Conservation (phyloP, 2,888 invertebrate genomes). For the Athalia rosae region DNA sequence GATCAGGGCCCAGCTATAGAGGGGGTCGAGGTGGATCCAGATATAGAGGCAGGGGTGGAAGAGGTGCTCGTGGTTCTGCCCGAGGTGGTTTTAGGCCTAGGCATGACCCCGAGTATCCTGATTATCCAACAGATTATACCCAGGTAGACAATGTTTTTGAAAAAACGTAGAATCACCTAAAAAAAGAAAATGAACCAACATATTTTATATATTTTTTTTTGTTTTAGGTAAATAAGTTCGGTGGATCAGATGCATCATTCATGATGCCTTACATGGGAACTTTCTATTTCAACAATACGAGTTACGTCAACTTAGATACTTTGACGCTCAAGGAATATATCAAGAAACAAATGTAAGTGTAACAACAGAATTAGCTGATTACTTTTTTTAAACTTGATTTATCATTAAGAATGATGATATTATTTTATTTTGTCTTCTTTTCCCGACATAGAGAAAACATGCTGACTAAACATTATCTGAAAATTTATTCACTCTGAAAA, state of each 20-base stretch:
- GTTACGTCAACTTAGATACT: constrained; percentile 77
- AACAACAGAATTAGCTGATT: not conserved
- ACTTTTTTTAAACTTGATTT: not conserved
- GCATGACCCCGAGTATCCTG: constrained; percentile 74
- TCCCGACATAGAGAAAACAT: constrained; percentile 67
- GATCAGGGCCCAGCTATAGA: constrained; percentile 63
- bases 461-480: constrained; percentile 67
- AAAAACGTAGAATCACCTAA: not conserved
- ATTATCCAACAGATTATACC: constrained; percentile 74
- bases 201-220: constrained; percentile 8
- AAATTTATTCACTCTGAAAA: not conserved
- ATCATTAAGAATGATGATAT: constrained; percentile 59
- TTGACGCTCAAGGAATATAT: constrained; percentile 87
- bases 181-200: not conserved
- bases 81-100: constrained; percentile 73
- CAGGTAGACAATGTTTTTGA: constrained; percentile 65
- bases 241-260: constrained; percentile 65
- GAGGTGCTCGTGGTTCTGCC: constrained; percentile 74
- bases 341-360: constrained; percentile 92
- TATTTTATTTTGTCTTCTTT: constrained; percentile 69
- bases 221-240: constrained; percentile 69
- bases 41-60: constrained; percentile 73
- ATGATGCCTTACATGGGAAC: constrained; percentile 78
- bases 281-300: constrained; percentile 79
- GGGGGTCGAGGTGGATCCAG: constrained; percentile 65